Evolutionary conservation across 1,140 invertebrate genomes (phyloP), one percentile per base, ranked within the genome.

Genomic region (Cotesia chilonis): DNA sequence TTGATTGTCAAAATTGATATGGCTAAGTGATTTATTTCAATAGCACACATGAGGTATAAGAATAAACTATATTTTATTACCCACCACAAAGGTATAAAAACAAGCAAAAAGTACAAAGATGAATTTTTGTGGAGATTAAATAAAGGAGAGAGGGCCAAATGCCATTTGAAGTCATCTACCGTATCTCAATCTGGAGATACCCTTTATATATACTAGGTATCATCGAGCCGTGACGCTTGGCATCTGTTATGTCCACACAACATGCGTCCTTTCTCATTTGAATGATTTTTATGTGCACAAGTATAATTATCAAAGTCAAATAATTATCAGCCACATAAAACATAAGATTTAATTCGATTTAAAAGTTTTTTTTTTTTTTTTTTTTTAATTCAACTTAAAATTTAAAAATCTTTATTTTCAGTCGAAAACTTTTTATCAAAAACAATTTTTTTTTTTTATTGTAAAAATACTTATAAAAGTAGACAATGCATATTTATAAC

Each of bases 141-240:
- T 47, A 60, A 63, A 74, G 41, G 17, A 17, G 38, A 76, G 73
- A 74, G 61, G 47, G 73, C 71, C 66, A 69, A 80, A 73, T 75
- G 67, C 75, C 75, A 73, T 75, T 87, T 85, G 83, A 81, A 87
- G 81, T 86, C 74, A 73, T 78, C 76, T 74, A 76, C 70, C 69
- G 80, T 80, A 84, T 86, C 85, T 86, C 84, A 81, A 85, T 85
- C 80, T 83, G 77, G 80, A 80, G 54, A 69, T 74, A 52, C 78
- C 83, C 84, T 84, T 83, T 10, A 6, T 47, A 47, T 47, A 47
- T 85, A 84, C 82, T 77, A 82, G 78, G 75, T 78, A 81, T 80
- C 84, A 83, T 79, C 84, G 85, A 83, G 82, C 85, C 85, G 84
- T 87, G 82, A 86, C 85, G 85, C 76, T 82, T 83, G 84, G 84